Evolutionary conservation across 2,888 invertebrate species (phyloP), one percentile per base, ranked within the genome.

Genomic region (Achlya flavicornis): DNA sequence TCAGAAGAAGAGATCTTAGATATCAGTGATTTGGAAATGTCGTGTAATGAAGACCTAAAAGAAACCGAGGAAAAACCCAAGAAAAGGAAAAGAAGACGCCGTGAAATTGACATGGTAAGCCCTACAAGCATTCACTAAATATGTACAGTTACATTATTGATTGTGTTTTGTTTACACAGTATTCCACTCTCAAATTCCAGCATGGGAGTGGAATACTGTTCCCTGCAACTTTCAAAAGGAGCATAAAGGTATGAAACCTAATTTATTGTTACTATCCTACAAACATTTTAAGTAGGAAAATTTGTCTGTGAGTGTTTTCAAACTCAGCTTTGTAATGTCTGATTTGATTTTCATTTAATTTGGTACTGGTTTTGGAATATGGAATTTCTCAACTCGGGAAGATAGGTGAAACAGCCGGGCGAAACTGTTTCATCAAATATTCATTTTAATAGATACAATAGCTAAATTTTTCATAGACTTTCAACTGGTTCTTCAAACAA

Each of bases 71-170:
- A 88, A 10, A 93, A 93, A 80, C 83, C 87, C 0, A 91, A 88
- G 70, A 94, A 90, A 71, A 87, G 86, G 72, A 90, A 89, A 65
- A 76, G 90, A 66, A 81, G 91, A 81, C 90, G 92, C 48, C 89
- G 94, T 8, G 94, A 94, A 82, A 78, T 94, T 57, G 93, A 93
- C 64, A 90, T 91, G 92, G 93, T 93, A 70, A 63, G 76, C 66
- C 66, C 32, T 33, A 61, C 58, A 46, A 61, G 59, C 63, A 14
- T 35, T 57, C 46, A 53, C 5, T 16, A 14, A 5, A n/a, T n/a
- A n/a, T n/a, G 35, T 63, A 46, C 46, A 46, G 10, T 14, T 12
- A 6, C 1, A 14, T 6, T 46, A 7, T n/a, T n/a, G 5, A 6
- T n/a, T 10, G 10, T 19, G 19, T 19, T 10, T 53, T 19, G 1